phyloP scores from a whole-genome alignment of 2,113 vertebrate genomes.

The Climacteris rufus region DNA sequence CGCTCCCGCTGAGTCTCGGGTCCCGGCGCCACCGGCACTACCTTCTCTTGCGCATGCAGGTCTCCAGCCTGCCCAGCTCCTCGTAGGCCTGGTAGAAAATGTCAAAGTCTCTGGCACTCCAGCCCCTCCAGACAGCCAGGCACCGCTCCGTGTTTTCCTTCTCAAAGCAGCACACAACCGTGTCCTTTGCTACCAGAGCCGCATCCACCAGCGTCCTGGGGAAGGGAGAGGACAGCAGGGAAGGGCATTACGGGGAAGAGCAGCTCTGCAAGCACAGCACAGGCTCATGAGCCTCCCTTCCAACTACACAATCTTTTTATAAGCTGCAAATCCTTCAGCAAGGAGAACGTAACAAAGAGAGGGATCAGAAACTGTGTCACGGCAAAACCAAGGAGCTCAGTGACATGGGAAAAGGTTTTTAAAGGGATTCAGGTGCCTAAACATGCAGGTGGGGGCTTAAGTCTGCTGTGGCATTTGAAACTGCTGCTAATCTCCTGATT shows the following conservation, averaged over 20 bases:
- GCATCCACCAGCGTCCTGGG: slow-evolving; percentile 82
- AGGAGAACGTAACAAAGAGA: background rate
- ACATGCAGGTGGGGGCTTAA: background rate
- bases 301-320: background rate
- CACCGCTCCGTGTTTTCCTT: slow-evolving; percentile 80
- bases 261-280: background rate
- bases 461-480: background rate
- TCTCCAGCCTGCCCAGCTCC: slow-evolving; percentile 85
- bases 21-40: slow-evolving; percentile 67
- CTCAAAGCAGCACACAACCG: slow-evolving; percentile 87
- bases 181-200: slow-evolving; percentile 84
- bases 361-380: background rate
- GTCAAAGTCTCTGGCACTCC: slow-evolving; percentile 87
- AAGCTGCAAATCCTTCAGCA: background rate
- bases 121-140: slow-evolving; percentile 93
- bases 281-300: background rate
- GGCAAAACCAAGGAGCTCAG: background rate
- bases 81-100: slow-evolving; percentile 92
- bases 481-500: background rate
- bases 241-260: background rate
- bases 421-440: background rate
- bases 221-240: slow-evolving; percentile 16
- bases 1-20: background rate
- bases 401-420: background rate
- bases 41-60: slow-evolving; percentile 83